These are phyloP conservation scores for Chaetodon auriga DNA, from an alignment of 2,113 vertebrate species.

Conservation along the genomic window DNA sequence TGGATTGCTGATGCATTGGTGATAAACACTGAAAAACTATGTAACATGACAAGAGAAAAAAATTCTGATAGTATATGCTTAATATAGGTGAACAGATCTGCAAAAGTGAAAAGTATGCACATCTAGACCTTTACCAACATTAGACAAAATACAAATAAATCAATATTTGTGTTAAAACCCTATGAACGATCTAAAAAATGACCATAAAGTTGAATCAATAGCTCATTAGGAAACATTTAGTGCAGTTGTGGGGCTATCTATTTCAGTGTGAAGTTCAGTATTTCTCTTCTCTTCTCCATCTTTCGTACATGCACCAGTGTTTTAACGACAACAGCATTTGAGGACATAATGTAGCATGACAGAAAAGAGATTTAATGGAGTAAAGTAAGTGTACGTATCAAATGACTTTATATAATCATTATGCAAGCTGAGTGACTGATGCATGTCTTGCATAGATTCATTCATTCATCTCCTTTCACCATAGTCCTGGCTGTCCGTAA, in stretches of 20 bases:
- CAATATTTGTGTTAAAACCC: neutral
- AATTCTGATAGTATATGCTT: neutral
- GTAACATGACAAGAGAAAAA: neutral
- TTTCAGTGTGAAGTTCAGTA: neutral
- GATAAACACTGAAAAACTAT: too few relatives aligned
- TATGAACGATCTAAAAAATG: neutral
- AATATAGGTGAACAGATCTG: neutral
- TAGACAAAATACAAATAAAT: neutral
- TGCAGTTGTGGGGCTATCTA: neutral
- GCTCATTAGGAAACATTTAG: neutral
- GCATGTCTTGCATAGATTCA: neutral
- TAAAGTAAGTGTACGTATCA: neutral
- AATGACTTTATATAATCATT: neutral
- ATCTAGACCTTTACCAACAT: neutral
- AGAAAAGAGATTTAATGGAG: neutral
- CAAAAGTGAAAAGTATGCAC: neutral
- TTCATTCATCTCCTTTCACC: slow-evolving; percentile 12
- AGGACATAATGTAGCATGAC: neutral
- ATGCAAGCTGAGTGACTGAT: neutral
- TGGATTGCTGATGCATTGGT: neutral
- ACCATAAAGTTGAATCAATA: neutral
- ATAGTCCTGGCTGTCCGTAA: neutral
- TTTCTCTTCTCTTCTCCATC: neutral
- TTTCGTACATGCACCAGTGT: neutral
- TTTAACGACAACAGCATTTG: neutral